Base-by-base conservation (phyloP, 2,113 vertebrate species). In the Ginglymostoma cirratum region DNA sequence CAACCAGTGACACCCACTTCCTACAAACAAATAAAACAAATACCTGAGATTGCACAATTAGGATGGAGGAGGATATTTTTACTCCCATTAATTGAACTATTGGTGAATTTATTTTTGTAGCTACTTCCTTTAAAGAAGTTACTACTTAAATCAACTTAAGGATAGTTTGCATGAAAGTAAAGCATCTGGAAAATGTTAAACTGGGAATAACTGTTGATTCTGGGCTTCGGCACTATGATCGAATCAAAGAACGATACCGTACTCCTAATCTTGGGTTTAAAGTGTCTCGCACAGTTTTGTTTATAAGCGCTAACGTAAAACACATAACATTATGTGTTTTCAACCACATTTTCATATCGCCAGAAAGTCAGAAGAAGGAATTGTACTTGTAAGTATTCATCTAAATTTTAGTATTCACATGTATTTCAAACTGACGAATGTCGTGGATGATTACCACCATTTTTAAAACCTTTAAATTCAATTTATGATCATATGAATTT, bases 261-360 rank as follows among this genome's bases (percentile, higher is more conserved):
- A 48, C n/a, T 48, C 93, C 66, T 45, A 70, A 67, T 12, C 70
- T 94, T 70, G 87, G 8, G 23, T 42, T 94, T 94, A n/a, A 42
- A 42, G 7, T 69, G 92, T 69, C 61, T 67, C 92, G 67, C 15
- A 8, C 6, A 34, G 55, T 67, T 45, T 48, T 94, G 42, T 42
- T 94, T 94, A 30, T 69, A 94, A 94, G 92, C 65, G 48, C 23
- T 45, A 94, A 70, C 30, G 45, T 69, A 23, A n/a, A 94, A 94
- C 27, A 21, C 70, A 94, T 45, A 70, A 34, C 42, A 69, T 48
- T 24, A 27, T 70, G 93, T n/a, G 93, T 38, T 72, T 10, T 0
- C 8, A 24, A 38, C n/a, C 66, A 67, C 42, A 21, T 94, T 45
- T 94, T 94, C 7, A 69, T 69, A 30, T 14, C 70, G 5, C 67